phyloP scores from a whole-genome alignment of 2,797 vertebrate genomes.

The Poecilia wingei region DNA sequence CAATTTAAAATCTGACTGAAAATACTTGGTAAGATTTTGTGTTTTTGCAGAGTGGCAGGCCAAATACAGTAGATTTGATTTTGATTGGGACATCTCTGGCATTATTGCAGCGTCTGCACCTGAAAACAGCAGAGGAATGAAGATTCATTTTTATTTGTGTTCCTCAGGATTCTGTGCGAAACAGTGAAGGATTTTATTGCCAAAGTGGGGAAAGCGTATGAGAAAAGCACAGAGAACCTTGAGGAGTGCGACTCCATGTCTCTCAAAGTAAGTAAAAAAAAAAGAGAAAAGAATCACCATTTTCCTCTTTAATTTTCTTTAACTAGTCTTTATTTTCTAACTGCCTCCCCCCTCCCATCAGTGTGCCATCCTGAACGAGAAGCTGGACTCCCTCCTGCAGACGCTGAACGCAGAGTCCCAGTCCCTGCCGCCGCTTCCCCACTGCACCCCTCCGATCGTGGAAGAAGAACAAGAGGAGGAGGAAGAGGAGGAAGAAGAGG shows the following conservation, averaged over 20 bases:
- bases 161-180: constrained; percentile 92
- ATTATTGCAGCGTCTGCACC: background rate
- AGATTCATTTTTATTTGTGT: background rate
- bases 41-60: background rate
- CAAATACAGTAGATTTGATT: background rate
- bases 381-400: constrained; percentile 92
- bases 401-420: constrained; percentile 88
- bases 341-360: constrained; percentile 48
- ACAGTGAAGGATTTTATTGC: constrained; percentile 97
- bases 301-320: background rate
- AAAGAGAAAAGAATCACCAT: background rate
- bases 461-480: constrained; percentile 86
- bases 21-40: background rate
- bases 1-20: background rate
- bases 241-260: constrained; percentile 91
- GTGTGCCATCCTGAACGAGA: constrained; percentile 94
- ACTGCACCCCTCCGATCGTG: constrained; percentile 83
- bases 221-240: constrained; percentile 88
- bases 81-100: background rate
- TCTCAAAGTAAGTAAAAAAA: constrained; percentile 85
- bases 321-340: background rate
- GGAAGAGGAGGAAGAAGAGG: constrained; percentile 69
- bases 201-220: constrained; percentile 94
- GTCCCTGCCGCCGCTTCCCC: constrained; percentile 74
- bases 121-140: background rate